Base-by-base conservation (phyloP, 1,140 invertebrate species). In the Ladona fulva region DNA sequence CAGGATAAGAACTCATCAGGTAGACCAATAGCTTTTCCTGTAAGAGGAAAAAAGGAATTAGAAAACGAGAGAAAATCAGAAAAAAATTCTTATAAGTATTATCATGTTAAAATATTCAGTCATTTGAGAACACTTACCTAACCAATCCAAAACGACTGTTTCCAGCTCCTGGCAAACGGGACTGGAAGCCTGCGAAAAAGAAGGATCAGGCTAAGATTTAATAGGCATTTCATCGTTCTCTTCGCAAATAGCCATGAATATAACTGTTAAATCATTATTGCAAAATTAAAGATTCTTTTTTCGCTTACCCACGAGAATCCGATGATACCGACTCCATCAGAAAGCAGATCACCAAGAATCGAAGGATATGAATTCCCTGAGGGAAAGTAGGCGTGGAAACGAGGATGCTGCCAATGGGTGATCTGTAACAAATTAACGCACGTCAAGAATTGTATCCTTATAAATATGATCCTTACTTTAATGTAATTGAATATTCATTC, bases 151-250 rank as follows among this genome's bases (percentile, higher is more conserved):
- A 0, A 96, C 90, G 74, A 96, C 90, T 0, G 90, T 92, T 84
- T 96, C 94, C 25, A 96, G 84, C 84, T 96, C 95, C 12, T 93
- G 93, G 80, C 93, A 93, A 0, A 93, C 92, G 6, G 94, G 95
- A 83, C 92, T 93, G 24, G 94, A 87, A 19, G 90, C 93, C 83
- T 93, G 78, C 16, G 86, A 84, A 78, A 78, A 77, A 52, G 37
- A 76, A 66, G 7, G 25, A 89, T 82, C 92, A 91, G n/a, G 92
- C 82, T 83, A 92, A 90, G 11, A 90, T 91, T 37, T 37, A 37
- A 37, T 37, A n/a, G 29, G 29, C 29, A 8, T 37, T 8, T 5
- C 29, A 82, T 90, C 91, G 0, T 90, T 89, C 6, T 91, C n/a
- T n/a, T n/a, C n/a, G 24, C 11, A 22, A 22, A 14, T 14, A 22